These are phyloP conservation scores for Tridacna gigas DNA, from an alignment of 2,888 invertebrate genomes.

Conservation along the genomic window DNA sequence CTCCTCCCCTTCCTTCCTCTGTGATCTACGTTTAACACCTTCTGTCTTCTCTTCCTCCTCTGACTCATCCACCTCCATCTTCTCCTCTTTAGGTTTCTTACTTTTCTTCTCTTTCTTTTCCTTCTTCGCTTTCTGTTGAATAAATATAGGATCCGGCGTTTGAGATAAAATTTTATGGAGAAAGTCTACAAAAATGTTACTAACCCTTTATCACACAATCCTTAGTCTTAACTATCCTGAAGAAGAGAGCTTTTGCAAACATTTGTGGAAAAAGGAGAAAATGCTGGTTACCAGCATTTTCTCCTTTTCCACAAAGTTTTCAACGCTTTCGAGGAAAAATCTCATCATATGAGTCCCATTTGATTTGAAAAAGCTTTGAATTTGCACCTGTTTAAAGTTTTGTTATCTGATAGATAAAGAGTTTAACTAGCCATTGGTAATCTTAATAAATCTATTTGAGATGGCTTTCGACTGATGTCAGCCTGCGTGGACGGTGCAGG, in stretches of 20 bases:
- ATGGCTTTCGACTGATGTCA: too few relatives aligned
- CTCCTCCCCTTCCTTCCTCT: slow-evolving; percentile 63
- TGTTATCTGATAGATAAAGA: too few relatives aligned
- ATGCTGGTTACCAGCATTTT: not conserved
- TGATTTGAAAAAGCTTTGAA: too few relatives aligned
- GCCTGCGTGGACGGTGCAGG: too few relatives aligned
- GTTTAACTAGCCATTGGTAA: too few relatives aligned
- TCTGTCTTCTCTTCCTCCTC: slow-evolving; percentile 54
- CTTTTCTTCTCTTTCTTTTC: slow-evolving; percentile 48
- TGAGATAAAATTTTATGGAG: not conserved
- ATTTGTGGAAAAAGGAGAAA: not conserved
- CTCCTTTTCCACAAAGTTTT: not conserved
- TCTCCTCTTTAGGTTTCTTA: slow-evolving; percentile 60
- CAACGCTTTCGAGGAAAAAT: not conserved
- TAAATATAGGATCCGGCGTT: not conserved
- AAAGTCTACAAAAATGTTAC: too few relatives aligned
- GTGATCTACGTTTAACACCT: slow-evolving; percentile 57
- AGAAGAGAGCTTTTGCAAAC: not conserved
- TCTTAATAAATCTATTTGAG: too few relatives aligned
- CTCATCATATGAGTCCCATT: too few relatives aligned
- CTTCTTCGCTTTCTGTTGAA: slow-evolving; percentile 85
- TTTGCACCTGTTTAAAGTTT: too few relatives aligned
- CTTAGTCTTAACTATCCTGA: not conserved
- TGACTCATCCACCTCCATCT: slow-evolving; percentile 63
- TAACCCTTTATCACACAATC: too few relatives aligned